Evolutionary conservation across 2,797 vertebrate genomes (phyloP), one percentile per base, ranked within the genome.

Genomic region (Brachyalestes nurse): DNA sequence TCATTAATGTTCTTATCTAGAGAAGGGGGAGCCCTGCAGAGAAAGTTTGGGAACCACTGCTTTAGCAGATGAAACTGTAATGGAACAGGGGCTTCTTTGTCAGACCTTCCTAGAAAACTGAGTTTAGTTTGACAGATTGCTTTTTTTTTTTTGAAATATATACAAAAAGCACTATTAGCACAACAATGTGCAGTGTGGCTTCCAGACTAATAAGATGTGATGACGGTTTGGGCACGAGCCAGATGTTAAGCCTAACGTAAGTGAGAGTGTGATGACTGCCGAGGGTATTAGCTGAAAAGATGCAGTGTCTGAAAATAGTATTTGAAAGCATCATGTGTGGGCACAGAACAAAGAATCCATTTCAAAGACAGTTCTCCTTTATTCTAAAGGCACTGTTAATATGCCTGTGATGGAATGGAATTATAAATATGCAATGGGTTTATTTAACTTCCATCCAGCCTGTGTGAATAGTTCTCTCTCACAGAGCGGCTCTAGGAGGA

Each of bases 381-480:
- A 90, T 88, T 81, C 45, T 45, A 72, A 87, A 83, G 91, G 88
- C 86, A 84, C 80, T 81, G 87, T 90, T 90, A 89, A 73, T 82
- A 78, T 90, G 86, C 86, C 84, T 92, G 89, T 91, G 89, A 91
- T 84, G 82, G 83, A 88, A 81, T 78, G 78, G 91, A 89, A 92
- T 92, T 92, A 91, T 85, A 82, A 90, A 83, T 34, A 34, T 86
- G 86, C 83, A 83, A 89, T 79, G 84, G 85, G 85, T 91, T 90
- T 65, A 23, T 69, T 87, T 82, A 90, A 92, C 86, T 89, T 88
- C 78, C 81, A 88, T 83, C 87, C 79, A 88, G 84, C 75, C 71
- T 80, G 58, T 25, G 77, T 86, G 85, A 90, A 88, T 86, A 88
- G 87, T 84, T 90, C 82, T 86, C 83, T 89, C 87, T 88, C 87